Conservation (phyloP, 2,888 invertebrate genomes). For the Calameuta idolon region DNA sequence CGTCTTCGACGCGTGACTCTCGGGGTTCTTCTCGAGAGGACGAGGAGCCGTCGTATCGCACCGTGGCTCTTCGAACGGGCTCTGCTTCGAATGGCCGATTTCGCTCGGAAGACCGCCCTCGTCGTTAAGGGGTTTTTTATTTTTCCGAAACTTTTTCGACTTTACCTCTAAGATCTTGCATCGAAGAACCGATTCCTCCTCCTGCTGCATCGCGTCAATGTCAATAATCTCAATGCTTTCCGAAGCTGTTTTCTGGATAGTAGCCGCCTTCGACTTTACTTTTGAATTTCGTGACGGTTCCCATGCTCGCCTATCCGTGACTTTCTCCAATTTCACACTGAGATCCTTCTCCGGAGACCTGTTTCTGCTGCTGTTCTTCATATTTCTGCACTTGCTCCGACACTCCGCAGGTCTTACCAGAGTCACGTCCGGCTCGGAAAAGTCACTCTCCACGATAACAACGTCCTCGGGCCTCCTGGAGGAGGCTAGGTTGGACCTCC, state of each 20-base stretch:
- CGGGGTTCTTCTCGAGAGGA: slow-evolving; percentile 20
- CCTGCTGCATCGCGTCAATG: slow-evolving; percentile 56
- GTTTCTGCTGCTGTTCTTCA: slow-evolving; percentile 25
- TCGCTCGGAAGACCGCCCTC: neutral
- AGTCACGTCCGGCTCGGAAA: slow-evolving; percentile 42
- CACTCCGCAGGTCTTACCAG: slow-evolving; percentile 42
- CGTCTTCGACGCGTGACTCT: neutral
- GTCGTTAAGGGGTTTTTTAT: slow-evolving; percentile 29
- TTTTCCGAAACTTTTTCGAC: slow-evolving; percentile 44
- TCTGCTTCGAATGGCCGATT: neutral
- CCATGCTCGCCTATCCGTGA: neutral
- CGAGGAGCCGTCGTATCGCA: slow-evolving; percentile 18
- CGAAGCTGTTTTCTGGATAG: slow-evolving; percentile 14
- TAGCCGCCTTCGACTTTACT: neutral
- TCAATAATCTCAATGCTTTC: slow-evolving; percentile 55
- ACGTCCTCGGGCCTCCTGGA: slow-evolving; percentile 46
- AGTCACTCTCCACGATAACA: slow-evolving; percentile 46
- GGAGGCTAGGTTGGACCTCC: too few relatives aligned
- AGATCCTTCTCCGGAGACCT: neutral
- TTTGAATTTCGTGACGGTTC: slow-evolving; percentile 4
- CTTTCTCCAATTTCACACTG: neutral
- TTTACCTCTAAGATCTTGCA: slow-evolving; percentile 50
- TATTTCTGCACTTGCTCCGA: slow-evolving; percentile 36
- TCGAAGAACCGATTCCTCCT: slow-evolving; percentile 47
- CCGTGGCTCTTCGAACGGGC: neutral